Base-by-base conservation (phyloP, 2,113 vertebrate genomes). In the Leptosomus discolor region DNA sequence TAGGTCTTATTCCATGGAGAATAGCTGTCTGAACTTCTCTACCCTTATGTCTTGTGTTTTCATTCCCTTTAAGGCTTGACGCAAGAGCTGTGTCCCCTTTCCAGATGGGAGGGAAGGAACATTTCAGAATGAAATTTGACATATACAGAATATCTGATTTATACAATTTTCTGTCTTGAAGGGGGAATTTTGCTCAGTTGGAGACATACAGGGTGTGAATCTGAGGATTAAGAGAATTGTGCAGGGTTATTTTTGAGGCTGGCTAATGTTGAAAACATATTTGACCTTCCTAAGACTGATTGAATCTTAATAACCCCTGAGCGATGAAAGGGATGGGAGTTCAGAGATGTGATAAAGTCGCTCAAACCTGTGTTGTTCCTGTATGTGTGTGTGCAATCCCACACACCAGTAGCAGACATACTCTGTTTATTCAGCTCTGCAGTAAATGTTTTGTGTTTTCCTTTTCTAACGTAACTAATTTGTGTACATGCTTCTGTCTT, bases 311-410 rank as follows among this genome's bases (percentile, higher is more conserved):
- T 46, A 32, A 56, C 24, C 8, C 15, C 1, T 23, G 46, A 8
- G 79, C n/a, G n/a, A n/a, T n/a, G n/a, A 22, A 22, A 15, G 0
- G 7, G 54, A 5, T 39, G 2, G 4, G 54, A 34, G 65, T 0
- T 39, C 36, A 43, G 90, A 21, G 56, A 34, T 36, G 51, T 2
- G 7, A 36, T 48, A 3, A 53, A 1, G 23, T 45, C 67, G 6
- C 34, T n/a, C 6, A 8, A 10, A 0, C 16, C 36, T 4, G 50
- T 41, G 57, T 8, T 30, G 63, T 24, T 9, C 2, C 6, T 8
- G 34, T 11, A 0, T 13, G 41, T 8, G 37, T 12, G 4, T 15
- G 80, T 11, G 8, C 39, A 8, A 4, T 21, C 83, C 74, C 78
- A 41, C 34, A 4, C 83, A 7, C 11, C 56, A 11, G 3, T 7